phyloP scores from a whole-genome alignment of 2,797 vertebrate genomes.

The Phataginus tetradactyla region DNA sequence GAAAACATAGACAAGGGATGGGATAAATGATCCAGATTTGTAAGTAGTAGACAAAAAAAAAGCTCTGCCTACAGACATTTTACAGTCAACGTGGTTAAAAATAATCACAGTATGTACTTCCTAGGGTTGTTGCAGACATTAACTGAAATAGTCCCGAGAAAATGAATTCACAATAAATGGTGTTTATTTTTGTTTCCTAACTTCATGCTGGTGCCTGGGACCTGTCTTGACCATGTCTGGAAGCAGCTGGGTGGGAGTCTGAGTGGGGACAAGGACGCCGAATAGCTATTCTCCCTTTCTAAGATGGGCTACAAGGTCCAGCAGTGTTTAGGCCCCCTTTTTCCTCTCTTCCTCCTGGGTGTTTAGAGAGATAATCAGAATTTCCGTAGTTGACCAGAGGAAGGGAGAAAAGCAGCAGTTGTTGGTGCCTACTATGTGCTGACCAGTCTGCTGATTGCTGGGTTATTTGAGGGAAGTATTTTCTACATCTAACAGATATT shows the following conservation, averaged over 20 bases:
- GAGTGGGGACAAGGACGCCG: rapidly evolving
- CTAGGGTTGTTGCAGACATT: not conserved
- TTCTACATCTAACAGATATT: not conserved
- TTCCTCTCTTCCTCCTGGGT: not conserved
- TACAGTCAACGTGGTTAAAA: slow-evolving; percentile 32
- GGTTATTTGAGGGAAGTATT: not conserved
- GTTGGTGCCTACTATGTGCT: not conserved
- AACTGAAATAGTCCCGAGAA: not conserved
- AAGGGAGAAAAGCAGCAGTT: not conserved
- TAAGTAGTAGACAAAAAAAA: not conserved
- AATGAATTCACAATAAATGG: not conserved
- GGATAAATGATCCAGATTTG: not conserved
- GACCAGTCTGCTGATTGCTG: not conserved
- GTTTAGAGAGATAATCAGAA: not conserved
- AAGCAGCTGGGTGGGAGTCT: not conserved
- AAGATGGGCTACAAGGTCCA: not conserved
- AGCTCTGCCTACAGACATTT: not conserved
- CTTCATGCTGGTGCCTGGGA: not conserved
- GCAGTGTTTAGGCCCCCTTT: too few species aligned
- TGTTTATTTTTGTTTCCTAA: slow-evolving; percentile 10
- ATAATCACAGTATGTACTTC: not conserved
- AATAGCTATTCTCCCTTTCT: not conserved
- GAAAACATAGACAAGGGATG: not conserved
- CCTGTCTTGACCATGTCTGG: not conserved
- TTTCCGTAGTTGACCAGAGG: not conserved